Conservation (phyloP, 2,888 invertebrate genomes). For the Colostygia pectinataria region DNA sequence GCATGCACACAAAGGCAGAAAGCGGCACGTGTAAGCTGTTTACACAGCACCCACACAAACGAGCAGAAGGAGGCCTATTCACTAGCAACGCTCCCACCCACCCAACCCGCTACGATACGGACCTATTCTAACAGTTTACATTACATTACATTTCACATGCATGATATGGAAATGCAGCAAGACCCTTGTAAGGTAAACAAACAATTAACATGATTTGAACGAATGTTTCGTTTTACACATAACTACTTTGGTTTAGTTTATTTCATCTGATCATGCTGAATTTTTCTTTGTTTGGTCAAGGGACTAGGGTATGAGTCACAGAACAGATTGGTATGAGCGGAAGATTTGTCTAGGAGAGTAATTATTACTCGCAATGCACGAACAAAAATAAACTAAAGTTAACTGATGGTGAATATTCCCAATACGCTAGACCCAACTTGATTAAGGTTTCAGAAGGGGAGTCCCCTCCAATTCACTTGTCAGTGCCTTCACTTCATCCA, state of each 20-base stretch:
- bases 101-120: conserved; percentile 9
- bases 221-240: conserved; percentile 1
- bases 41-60: conserved; percentile 41
- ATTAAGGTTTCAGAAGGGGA: conserved; percentile 29
- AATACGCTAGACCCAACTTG: too few species aligned
- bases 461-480: conserved; percentile 48
- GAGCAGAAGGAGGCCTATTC: conserved; percentile 39
- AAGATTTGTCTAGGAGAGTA: too few species aligned
- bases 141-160: neutral
- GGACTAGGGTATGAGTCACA: too few species aligned
- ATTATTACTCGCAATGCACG: too few species aligned
- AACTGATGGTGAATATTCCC: too few species aligned
- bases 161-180: conserved; percentile 11
- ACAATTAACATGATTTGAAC: neutral
- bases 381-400: too few species aligned
- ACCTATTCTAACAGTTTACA: conserved; percentile 20
- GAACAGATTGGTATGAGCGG: too few species aligned
- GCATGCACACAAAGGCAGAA: conserved; percentile 50
- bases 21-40: conserved; percentile 57
- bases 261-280: neutral
- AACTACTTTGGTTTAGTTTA: neutral
- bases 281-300: too few species aligned
- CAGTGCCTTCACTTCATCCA: conserved; percentile 37
- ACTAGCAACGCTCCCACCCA: conserved; percentile 5
- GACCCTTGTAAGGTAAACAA: conserved; percentile 4